Base-by-base conservation (phyloP, 2,888 invertebrate species). In the Xiphydria camelus region DNA sequence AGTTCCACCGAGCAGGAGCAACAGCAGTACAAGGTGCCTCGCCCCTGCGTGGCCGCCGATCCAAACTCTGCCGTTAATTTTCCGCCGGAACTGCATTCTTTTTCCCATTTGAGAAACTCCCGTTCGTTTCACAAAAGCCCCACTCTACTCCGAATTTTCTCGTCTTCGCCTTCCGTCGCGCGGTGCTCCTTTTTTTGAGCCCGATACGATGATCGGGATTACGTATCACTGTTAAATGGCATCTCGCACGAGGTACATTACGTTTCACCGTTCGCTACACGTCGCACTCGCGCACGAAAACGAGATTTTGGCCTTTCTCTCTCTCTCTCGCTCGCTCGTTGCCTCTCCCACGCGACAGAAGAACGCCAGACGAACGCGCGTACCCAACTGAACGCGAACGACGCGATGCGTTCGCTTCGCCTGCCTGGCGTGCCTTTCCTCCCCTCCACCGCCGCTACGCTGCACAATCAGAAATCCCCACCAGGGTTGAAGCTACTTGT, bases 1-100 rank as follows among this genome's bases (percentile, higher is more conserved):
- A 61, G 64, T 60, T 61, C 61, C 65, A 36, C 49, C 51, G 44
- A 68, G 49, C 37, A 69, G 51, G 12, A 65, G 47, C 49, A 60
- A 57, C 50, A 59, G 54, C 36, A 46, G 42, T 37, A 33, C 25
- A 40, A 45, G 39, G 33, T 32, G 45, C 45, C 45, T 45, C 45
- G 40, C 45, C 45, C 45, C 29, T 20, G 37, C 21, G 6, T 59
- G 44, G 47, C 45, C 36, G 38, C 50, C 48, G 53, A 55, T 33
- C 46, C 41, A n/a, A n/a, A n/a, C n/a, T n/a, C n/a, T n/a, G n/a
- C n/a, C n/a, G n/a, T n/a, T n/a, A n/a, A n/a, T n/a, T n/a, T n/a
- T n/a, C 41, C 45, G 4, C 15, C 31, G 39, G 17, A 31, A 38
- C 38, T 21, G 31, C 31, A 38, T 23, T 31, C 38, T 23, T 22